phyloP scores from a whole-genome alignment of 2,888 invertebrate species.

The Troides oblongomaculatus region DNA sequence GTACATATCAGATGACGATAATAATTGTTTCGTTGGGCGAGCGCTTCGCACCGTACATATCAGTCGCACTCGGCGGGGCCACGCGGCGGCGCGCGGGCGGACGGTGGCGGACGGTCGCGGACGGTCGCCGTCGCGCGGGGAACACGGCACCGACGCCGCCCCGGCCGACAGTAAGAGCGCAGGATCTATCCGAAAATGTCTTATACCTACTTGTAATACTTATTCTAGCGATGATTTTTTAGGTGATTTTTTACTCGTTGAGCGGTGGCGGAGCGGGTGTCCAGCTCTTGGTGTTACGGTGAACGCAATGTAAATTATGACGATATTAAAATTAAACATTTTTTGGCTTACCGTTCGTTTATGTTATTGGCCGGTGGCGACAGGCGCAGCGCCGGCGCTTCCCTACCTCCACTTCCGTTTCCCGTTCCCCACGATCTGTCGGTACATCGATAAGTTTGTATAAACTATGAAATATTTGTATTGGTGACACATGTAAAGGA shows the following conservation, averaged over 20 bases:
- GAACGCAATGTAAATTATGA: constrained; percentile 76
- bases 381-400: constrained; percentile 31
- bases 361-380: constrained; percentile 66
- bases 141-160: constrained; percentile 20
- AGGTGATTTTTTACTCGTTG: constrained; percentile 74
- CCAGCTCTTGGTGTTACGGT: constrained; percentile 73
- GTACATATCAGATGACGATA: constrained; percentile 28
- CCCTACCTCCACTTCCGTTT: constrained; percentile 33
- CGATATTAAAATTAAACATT: constrained; percentile 77
- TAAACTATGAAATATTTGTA: constrained; percentile 25
- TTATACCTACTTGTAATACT: constrained; percentile 56
- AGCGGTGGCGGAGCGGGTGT: constrained; percentile 75
- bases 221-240: constrained; percentile 71
- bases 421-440: constrained; percentile 19
- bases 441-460: constrained; percentile 9
- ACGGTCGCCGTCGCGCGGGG: constrained; percentile 16
- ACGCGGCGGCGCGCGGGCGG: too few species aligned
- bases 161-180: constrained; percentile 36
- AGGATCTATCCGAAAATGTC: constrained; percentile 59
- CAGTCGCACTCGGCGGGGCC: constrained; percentile 22
- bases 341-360: constrained; percentile 76
- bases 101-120: too few species aligned
- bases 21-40: constrained; percentile 27
- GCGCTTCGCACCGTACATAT: constrained; percentile 28
- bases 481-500: constrained; percentile 24